phyloP scores from a whole-genome alignment of 1,140 invertebrate species.

The Brachionus rubens region DNA sequence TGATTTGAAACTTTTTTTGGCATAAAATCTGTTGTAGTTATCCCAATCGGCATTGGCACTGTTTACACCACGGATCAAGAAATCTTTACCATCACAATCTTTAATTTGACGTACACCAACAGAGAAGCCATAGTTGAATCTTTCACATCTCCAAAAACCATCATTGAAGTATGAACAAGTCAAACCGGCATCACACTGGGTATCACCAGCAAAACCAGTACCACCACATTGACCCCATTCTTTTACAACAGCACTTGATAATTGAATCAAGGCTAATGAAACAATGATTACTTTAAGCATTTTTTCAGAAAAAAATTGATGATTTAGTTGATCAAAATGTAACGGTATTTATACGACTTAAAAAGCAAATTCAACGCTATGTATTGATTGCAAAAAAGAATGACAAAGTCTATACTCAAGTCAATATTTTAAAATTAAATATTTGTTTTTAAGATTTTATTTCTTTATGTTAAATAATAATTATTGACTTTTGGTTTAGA shows the following conservation, averaged over 20 bases:
- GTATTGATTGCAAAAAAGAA: too few species aligned
- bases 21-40: slow-evolving; percentile 16
- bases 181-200: neutral
- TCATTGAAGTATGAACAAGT: slow-evolving; percentile 6
- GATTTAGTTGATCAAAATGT: too few species aligned
- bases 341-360: too few species aligned
- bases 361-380: too few species aligned
- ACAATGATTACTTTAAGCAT: slow-evolving; percentile 9
- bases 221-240: slow-evolving; percentile 27
- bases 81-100: slow-evolving; percentile 18
- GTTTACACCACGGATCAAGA: slow-evolving; percentile 24
- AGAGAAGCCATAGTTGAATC: slow-evolving; percentile 20
- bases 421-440: too few species aligned
- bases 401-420: too few species aligned
- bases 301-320: too few species aligned
- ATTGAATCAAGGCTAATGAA: neutral
- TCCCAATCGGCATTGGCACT: slow-evolving; percentile 36
- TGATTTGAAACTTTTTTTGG: slow-evolving; percentile 10
- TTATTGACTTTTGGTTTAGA: too few species aligned
- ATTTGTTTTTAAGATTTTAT: too few species aligned
- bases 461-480: too few species aligned
- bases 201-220: neutral
- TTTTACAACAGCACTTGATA: neutral
- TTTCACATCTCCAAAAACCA: slow-evolving; percentile 7
- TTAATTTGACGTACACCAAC: neutral